Conservation (phyloP, 2,113 vertebrate species). For the Mobula hypostoma region DNA sequence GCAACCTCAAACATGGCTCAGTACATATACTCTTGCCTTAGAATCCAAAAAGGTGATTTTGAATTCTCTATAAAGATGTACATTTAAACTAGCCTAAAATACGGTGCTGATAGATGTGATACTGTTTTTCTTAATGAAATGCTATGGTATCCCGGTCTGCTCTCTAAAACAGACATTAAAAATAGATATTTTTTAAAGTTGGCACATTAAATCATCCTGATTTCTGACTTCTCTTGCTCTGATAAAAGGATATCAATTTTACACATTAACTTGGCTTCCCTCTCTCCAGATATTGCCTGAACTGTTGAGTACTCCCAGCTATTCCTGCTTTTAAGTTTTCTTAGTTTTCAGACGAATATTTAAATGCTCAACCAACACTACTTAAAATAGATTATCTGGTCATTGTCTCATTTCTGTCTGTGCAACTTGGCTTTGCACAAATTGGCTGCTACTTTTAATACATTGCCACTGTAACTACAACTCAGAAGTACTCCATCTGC, state of each 20-base stretch:
- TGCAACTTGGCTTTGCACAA: not conserved
- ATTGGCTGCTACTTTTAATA: not conserved
- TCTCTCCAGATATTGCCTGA: no score
- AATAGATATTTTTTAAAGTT: not conserved
- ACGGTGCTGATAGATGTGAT: not conserved
- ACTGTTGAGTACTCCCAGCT: no score
- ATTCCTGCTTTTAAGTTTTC: not conserved
- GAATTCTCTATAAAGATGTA: not conserved
- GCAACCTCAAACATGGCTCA: not conserved
- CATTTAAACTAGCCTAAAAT: not conserved
- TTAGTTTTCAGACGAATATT: not conserved
- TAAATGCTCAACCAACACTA: not conserved
- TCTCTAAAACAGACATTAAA: not conserved
- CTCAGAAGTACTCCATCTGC: not conserved
- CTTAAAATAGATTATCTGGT: not conserved
- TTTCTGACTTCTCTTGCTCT: no score
- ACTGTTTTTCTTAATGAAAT: not conserved
- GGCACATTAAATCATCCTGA: no score
- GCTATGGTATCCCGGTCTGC: not conserved
- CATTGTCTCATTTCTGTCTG: not conserved
- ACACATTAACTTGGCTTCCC: no score
- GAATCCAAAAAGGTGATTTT: not conserved
- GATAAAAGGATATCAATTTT: no score
- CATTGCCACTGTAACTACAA: not conserved
- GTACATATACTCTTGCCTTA: not conserved